phyloP scores from a whole-genome alignment of 2,797 vertebrate species.

The Linurgus olivaceus region DNA sequence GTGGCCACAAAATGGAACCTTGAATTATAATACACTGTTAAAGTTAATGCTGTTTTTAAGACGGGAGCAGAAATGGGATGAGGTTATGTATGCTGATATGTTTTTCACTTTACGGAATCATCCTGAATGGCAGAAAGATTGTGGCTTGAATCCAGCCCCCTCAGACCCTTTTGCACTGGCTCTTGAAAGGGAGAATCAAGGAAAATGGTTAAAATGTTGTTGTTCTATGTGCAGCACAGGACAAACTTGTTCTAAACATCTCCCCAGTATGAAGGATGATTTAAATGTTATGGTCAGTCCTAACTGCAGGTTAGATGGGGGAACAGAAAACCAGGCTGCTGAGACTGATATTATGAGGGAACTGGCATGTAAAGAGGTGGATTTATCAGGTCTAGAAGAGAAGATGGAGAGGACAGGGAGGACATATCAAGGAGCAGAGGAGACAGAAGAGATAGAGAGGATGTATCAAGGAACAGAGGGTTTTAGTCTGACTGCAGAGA shows the following conservation, averaged over 20 bases:
- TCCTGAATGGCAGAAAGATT: background rate
- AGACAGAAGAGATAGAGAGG: background rate
- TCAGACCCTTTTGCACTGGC: background rate
- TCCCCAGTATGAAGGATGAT: background rate
- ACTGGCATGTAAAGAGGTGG: background rate
- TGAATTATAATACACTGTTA: background rate
- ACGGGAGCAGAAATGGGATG: background rate
- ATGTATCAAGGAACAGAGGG: background rate
- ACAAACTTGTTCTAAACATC: background rate
- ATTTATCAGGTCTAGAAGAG: background rate
- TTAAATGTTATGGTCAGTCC: background rate
- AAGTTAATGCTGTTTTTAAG: background rate
- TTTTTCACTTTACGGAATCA: background rate
- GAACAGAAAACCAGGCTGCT: background rate
- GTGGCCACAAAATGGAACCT: background rate
- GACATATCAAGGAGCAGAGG: background rate
- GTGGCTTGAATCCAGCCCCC: background rate
- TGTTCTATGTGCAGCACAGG: background rate
- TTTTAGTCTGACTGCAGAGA: background rate
- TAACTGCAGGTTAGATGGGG: background rate
- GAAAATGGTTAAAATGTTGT: background rate
- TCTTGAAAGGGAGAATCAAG: background rate
- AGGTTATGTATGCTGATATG: background rate
- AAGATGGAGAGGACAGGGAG: background rate
- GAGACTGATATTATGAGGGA: background rate